A percentile compares a stretch with the other conserved stretches of the same genome.
These are phyloP conservation scores for Cepaea nemoralis DNA, from an alignment of 1,140 invertebrate species.

Conservation along the genomic window DNA sequence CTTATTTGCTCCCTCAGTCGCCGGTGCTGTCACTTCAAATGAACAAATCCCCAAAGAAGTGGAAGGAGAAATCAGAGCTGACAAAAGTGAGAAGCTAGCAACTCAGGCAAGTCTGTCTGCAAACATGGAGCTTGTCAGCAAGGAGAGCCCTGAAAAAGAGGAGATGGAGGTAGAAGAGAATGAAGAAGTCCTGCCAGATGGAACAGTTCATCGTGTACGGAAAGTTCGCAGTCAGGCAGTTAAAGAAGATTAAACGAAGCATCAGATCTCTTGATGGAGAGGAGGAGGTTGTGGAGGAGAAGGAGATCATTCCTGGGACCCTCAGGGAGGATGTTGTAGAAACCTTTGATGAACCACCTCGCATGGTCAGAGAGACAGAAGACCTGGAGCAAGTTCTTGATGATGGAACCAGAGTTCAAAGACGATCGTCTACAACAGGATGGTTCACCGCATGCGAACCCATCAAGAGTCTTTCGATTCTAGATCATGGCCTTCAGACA, in stretches of 20 bases:
- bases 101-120: constrained; percentile 26
- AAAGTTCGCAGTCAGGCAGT: constrained; percentile 56
- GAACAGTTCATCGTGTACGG: constrained; percentile 60
- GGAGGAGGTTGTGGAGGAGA: constrained; percentile 47
- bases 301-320: constrained; percentile 53
- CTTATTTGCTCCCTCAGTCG: constrained; percentile 58
- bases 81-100: constrained; percentile 48
- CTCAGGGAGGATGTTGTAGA: constrained; percentile 58
- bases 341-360: constrained; percentile 64
- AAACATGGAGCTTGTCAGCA: constrained; percentile 48
- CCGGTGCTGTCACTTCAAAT: constrained; percentile 49
- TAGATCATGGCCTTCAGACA: constrained; percentile 42
- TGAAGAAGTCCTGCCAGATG: constrained; percentile 65
- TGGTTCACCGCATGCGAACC: constrained; percentile 60
- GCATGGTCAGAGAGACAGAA: constrained; percentile 62
- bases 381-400: constrained; percentile 62
- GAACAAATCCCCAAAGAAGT: constrained; percentile 53
- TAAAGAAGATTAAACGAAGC: constrained; percentile 54
- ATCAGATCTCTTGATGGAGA: constrained; percentile 55
- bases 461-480: constrained; percentile 61
- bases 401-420: constrained; percentile 67
- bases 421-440: constrained; percentile 58
- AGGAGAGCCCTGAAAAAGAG: constrained; percentile 53
- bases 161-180: constrained; percentile 56
- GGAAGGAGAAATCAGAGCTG: constrained; percentile 61